A percentile compares a stretch with the other conserved stretches of the same genome.
phyloP scores from a whole-genome alignment of 1,140 invertebrate genomes.

The Drosophila trapezifrons region DNA sequence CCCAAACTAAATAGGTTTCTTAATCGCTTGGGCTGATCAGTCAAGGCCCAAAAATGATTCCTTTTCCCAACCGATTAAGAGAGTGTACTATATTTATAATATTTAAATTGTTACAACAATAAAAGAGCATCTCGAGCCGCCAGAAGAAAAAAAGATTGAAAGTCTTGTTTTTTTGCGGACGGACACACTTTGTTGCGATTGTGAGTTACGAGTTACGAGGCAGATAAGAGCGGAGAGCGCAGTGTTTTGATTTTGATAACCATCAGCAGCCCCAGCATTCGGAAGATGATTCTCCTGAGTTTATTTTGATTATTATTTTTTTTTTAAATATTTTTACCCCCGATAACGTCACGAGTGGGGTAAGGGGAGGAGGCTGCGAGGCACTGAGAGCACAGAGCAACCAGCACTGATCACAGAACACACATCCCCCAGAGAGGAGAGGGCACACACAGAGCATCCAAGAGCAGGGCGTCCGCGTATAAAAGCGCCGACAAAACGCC shows the following conservation, averaged over 20 bases:
- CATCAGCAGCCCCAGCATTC: slow-evolving; percentile 3
- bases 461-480: slow-evolving; percentile 49
- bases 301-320: background rate
- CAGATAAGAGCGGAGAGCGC: slow-evolving; percentile 28
- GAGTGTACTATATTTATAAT: background rate
- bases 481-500: slow-evolving; percentile 59
- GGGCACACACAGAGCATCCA: background rate
- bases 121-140: background rate
- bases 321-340: slow-evolving; percentile 6
- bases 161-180: background rate
- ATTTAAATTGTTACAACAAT: slow-evolving; percentile 5
- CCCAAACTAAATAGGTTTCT: too few species aligned
- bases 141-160: slow-evolving; percentile 10
- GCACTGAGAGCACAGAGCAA: background rate
- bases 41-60: background rate
- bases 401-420: background rate
- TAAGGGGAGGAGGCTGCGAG: background rate
- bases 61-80: background rate
- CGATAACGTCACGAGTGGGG: slow-evolving; percentile 37
- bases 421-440: background rate
- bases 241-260: slow-evolving; percentile 28
- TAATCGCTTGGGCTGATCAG: background rate
- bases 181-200: slow-evolving; percentile 33
- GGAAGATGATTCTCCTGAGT: background rate
- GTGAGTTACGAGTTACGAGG: background rate